These are phyloP conservation scores for Lepus timidus DNA, from an alignment of 2,113 vertebrate genomes.

Conservation along the genomic window DNA sequence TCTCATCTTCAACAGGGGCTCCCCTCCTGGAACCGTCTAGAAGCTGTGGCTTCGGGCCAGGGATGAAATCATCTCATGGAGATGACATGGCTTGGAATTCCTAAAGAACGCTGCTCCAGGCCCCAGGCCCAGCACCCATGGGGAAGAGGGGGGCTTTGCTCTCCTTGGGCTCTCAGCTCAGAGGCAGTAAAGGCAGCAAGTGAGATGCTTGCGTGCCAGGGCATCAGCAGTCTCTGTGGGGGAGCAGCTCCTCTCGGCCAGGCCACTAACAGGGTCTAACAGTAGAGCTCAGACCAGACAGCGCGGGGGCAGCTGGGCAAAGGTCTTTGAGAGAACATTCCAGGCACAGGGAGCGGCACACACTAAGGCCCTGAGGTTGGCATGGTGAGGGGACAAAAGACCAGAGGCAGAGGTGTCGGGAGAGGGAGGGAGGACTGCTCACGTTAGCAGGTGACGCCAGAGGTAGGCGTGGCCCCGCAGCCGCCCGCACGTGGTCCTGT, in stretches of 20 bases:
- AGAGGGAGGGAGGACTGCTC: background rate
- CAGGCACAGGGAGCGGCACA: background rate
- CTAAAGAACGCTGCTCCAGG: background rate
- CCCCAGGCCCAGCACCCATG: background rate
- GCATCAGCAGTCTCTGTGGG: background rate
- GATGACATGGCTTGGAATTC: background rate
- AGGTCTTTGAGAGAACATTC: constrained; percentile 1
- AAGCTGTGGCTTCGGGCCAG: background rate
- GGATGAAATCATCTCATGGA: background rate
- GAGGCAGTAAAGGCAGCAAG: background rate
- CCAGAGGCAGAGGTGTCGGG: background rate
- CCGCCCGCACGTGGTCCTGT: background rate
- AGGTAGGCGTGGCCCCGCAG: fast-evolving
- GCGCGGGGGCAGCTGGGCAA: background rate
- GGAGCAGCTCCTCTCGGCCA: too few species aligned
- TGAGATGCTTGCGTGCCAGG: background rate
- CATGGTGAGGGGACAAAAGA: background rate
- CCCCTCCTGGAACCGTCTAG: background rate
- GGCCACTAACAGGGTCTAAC: background rate
- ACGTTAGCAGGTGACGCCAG: fast-evolving
- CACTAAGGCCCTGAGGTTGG: background rate
- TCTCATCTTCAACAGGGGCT: background rate
- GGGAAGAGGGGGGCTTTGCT: background rate
- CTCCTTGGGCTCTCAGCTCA: background rate
- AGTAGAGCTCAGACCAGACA: background rate